Base-by-base conservation (phyloP, 2,113 vertebrate species). In the Coturnix japonica region DNA sequence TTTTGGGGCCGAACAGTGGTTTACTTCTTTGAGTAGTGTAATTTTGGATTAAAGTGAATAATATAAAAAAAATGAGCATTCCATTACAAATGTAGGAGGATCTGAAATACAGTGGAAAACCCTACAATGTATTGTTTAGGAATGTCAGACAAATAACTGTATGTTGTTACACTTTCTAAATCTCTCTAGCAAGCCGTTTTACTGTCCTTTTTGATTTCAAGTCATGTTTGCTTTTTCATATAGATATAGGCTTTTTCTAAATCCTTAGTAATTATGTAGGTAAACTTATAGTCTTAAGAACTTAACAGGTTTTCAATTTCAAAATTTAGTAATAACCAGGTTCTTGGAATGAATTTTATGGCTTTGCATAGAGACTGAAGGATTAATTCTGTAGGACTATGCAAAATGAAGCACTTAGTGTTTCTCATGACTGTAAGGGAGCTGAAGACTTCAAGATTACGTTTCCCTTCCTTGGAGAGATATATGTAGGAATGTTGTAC, bases 381-480 rank as follows among this genome's bases (percentile, higher is more conserved):
- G 31, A 33, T 81, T 96, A 73, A 78, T 95, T 88, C 70, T 63
- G 49, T 14, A 57, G 23, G 88, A 33, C 26, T 57, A 18, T 41
- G 84, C 89, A 87, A 93, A 90, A 61, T 57, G 30, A 93, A 81
- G 72, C 8, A 61, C 67, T 90, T 78, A 60, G 26, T 61, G 67
- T 49, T 74, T 81, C 41, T 31, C 61, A 37, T 88, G 74, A 56
- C 85, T 56, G 3, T 69, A 33, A 76, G 23, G 2, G 17, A 84
- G 11, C 44, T 74, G 87, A 90, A 57, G 65, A 44, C 95, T 78
- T 75, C 83, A 76, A 76, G 66, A 31, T 75, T 69, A 59, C 33
- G 23, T 76, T 90, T 87, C 54, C 35, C 2, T 5, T 79, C 33
- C n/a, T 33, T 76, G 37, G 53, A 67, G 41, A 31, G 76, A 23